A percentile compares a stretch with the other conserved stretches of the same genome.
Evolutionary conservation across 2,797 vertebrate species (phyloP).

Genomic region (Simalia tracyae): DNA sequence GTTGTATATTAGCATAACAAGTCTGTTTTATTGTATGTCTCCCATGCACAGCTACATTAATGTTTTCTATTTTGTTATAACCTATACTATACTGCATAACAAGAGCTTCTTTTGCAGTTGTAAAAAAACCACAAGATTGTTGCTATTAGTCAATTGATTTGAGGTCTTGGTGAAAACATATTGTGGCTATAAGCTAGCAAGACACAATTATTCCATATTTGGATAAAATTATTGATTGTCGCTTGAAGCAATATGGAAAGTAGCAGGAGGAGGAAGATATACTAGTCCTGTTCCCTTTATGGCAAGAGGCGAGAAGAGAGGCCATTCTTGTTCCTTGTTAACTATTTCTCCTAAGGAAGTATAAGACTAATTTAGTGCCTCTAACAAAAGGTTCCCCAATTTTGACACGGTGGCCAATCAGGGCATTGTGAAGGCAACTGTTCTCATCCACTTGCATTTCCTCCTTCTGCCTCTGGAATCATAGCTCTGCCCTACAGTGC

Average conservation of each 20-base stretch:
- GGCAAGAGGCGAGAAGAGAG: background rate
- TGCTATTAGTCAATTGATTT: conserved; percentile 4
- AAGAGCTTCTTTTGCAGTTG: background rate
- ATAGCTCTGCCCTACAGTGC: background rate
- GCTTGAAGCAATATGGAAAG: background rate
- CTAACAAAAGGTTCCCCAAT: background rate
- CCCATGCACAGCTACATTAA: background rate
- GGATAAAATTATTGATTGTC: background rate
- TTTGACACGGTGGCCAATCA: background rate
- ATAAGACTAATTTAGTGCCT: background rate
- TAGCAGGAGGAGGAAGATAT: background rate
- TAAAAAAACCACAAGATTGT: background rate
- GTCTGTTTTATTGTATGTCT: background rate
- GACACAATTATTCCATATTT: background rate
- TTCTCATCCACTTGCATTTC: background rate
- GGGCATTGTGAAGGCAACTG: background rate
- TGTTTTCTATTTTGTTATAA: conserved; percentile 20
- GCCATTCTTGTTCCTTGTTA: background rate
- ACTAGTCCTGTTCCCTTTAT: background rate
- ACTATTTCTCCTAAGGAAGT: background rate
- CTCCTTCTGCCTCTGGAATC: background rate
- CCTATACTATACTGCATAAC: background rate
- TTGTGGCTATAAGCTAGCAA: background rate
- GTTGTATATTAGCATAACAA: conserved; percentile 33
- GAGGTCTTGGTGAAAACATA: background rate